Base-by-base conservation (phyloP, 1,140 invertebrate genomes). In the Whitmania pigra region DNA sequence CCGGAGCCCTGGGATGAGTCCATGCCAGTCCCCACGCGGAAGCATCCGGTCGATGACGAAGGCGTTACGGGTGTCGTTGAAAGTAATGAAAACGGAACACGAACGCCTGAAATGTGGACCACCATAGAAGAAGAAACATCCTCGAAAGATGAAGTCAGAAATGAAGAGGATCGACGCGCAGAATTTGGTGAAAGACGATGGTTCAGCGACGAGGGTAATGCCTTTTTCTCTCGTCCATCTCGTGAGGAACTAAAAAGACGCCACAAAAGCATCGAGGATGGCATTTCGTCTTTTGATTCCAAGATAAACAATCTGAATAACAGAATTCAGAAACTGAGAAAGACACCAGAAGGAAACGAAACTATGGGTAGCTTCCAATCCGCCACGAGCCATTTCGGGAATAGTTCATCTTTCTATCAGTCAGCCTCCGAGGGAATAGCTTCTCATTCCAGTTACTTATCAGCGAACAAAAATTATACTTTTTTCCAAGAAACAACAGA, bases 1-100 rank as follows among this genome's bases (percentile, higher is more conserved):
- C 57, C 57, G 18, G 57, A 31, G 29, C 57, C 57, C 57, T 63
- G 57, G 57, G 57, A 63, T 20, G 57, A 63, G 22, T 31, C 57
- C 2, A 63, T 25, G 57, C 57, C 22, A 20, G 57, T 63, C 57
- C 29, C 57, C 11, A 13, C 22, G 18, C 3, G 57, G 22, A 22
- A 63, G 57, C 22, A 22, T 63, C 57, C 20, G 11, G 57, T 13
- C 13, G 57, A 49, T 49, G 43, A 49, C 2, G 43, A 15, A 49
- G 43, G 13, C 57, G 9, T 31, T 63, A 20, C 22, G 9, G 57
- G 22, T 0, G 29, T 63, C 57, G 22, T 63, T 13, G 57, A 63
- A 63, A 63, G 29, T 15, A 63, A 63, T n/a, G 57, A 31, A 6
- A 31, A 63, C 29, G 29, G 29, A 63, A 13, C 11, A 2, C 22